A percentile compares a stretch with the other conserved stretches of the same genome.
These are phyloP conservation scores for Aphaenogaster rudis DNA, from an alignment of 1,140 invertebrate genomes.

Conservation along the genomic window DNA sequence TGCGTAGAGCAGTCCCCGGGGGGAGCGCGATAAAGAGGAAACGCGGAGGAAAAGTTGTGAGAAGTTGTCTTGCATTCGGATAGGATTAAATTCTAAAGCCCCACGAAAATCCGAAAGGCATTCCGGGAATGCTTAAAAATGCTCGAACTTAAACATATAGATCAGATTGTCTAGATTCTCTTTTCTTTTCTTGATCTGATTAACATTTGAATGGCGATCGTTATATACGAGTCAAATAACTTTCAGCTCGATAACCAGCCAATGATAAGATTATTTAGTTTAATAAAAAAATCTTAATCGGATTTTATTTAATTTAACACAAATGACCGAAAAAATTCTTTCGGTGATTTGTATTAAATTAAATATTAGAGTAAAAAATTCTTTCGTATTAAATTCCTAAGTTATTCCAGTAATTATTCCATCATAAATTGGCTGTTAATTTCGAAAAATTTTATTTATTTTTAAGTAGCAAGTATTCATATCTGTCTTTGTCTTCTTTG, in stretches of 20 bases:
- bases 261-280: background rate
- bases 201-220: background rate
- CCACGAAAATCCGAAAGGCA: background rate
- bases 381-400: no score
- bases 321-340: background rate
- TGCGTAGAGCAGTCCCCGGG: slow-evolving; percentile 35
- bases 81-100: slow-evolving; percentile 38
- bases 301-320: background rate
- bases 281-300: background rate
- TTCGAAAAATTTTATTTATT: no score
- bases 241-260: background rate
- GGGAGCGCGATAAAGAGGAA: slow-evolving; percentile 30
- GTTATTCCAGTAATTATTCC: no score
- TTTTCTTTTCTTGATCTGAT: background rate
- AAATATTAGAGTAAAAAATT: no score
- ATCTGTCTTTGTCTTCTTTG: background rate
- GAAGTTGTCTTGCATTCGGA: slow-evolving; percentile 21
- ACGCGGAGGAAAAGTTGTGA: slow-evolving; percentile 23
- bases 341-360: background rate
- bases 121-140: background rate
- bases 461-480: background rate
- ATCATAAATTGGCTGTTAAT: no score
- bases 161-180: background rate
- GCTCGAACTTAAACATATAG: background rate
- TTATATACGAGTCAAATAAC: background rate